Percentiles rank a stretch among this genome's conserved stretches.
Evolutionary conservation across 2,888 invertebrate species (phyloP).

Genomic region (Leptarthrus brevirostris): DNA sequence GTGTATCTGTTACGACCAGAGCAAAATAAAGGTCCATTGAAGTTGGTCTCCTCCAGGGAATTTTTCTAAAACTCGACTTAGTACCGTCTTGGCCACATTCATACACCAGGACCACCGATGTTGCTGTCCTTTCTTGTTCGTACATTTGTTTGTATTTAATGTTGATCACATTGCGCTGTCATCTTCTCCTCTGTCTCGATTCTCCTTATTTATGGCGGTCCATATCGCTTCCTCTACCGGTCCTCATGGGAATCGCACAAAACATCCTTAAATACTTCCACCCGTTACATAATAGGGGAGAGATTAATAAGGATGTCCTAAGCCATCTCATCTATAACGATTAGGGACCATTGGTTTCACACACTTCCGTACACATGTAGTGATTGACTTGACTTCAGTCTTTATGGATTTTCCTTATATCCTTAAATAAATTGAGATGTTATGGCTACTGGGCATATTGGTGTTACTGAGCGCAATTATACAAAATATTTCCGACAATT

Average conservation of each 20-base stretch:
- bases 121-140: slow-evolving; percentile 42
- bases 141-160: slow-evolving; percentile 50
- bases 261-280: slow-evolving; percentile 50
- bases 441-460: slow-evolving; percentile 21
- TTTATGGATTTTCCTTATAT: slow-evolving; percentile 20
- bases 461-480: not conserved
- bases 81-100: slow-evolving; percentile 20
- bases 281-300: slow-evolving; percentile 47
- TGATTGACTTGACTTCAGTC: slow-evolving; percentile 45
- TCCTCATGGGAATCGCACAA: slow-evolving; percentile 46
- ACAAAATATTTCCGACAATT: no score
- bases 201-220: slow-evolving; percentile 27
- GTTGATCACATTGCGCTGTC: slow-evolving; percentile 50
- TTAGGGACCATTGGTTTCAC: slow-evolving; percentile 48
- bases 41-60: slow-evolving; percentile 40
- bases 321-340: slow-evolving; percentile 50
- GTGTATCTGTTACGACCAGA: slow-evolving; percentile 42
- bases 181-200: slow-evolving; percentile 32
- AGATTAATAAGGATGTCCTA: slow-evolving; percentile 50
- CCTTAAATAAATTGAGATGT: slow-evolving; percentile 30
- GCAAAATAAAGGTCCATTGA: slow-evolving; percentile 10
- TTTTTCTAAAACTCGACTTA: slow-evolving; percentile 36
- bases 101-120: slow-evolving; percentile 49
- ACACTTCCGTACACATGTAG: slow-evolving; percentile 44
- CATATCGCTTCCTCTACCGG: slow-evolving; percentile 33